Conservation (phyloP, 2,888 invertebrate genomes). For the Hemicrepidius hirtus region DNA sequence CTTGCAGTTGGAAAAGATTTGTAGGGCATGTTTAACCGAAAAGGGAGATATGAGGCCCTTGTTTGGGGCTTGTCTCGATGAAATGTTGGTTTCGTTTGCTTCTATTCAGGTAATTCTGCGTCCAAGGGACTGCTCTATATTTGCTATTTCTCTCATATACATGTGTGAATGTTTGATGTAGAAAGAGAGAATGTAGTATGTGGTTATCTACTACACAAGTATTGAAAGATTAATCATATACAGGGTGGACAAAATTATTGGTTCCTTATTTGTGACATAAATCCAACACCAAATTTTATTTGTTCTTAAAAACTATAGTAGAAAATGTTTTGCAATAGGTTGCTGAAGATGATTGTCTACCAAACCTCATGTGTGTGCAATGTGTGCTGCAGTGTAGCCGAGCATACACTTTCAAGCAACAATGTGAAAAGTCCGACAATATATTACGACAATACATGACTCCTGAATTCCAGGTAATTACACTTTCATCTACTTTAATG, state of each 20-base stretch:
- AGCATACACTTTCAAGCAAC: constrained; percentile 73
- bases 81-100: constrained; percentile 72
- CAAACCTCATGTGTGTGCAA: constrained; percentile 73
- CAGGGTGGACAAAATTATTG: constrained; percentile 1
- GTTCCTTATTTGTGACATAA: too few relatives aligned
- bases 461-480: constrained; percentile 70
- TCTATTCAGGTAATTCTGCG: constrained; percentile 67
- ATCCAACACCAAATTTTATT: too few relatives aligned
- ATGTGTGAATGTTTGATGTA: constrained; percentile 25
- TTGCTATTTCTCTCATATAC: constrained; percentile 45
- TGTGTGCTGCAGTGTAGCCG: constrained; percentile 73
- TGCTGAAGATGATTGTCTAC: constrained; percentile 71
- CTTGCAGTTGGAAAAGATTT: constrained; percentile 71
- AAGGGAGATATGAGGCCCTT: constrained; percentile 73
- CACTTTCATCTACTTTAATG: background rate
- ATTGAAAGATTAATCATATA: constrained; percentile 22
- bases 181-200: constrained; percentile 52
- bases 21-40: constrained; percentile 72
- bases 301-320: too few relatives aligned
- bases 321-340: constrained; percentile 64
- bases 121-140: constrained; percentile 17
- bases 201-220: constrained; percentile 20
- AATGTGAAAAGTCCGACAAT: constrained; percentile 72
- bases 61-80: constrained; percentile 73
- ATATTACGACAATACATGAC: constrained; percentile 69